Conservation (phyloP, 2,888 invertebrate genomes). For the Lithophane leautieri region DNA sequence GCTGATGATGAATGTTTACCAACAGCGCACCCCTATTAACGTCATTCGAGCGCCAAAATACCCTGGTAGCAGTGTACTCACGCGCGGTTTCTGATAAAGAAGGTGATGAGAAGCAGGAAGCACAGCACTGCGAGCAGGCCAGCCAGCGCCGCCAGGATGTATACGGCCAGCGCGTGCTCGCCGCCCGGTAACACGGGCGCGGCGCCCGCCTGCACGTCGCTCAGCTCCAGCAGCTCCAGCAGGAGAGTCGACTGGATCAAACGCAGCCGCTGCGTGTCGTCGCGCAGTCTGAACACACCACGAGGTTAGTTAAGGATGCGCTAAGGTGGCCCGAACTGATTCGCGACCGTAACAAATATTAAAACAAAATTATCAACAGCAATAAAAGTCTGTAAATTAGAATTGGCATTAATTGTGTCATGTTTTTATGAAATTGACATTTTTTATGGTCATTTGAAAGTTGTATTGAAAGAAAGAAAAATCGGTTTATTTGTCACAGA, state of each 20-base stretch:
- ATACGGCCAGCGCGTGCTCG: constrained; percentile 83
- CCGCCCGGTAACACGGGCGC: constrained; percentile 69
- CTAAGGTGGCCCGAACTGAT: not conserved
- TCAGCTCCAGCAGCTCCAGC: constrained; percentile 79
- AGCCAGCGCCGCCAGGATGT: constrained; percentile 89
- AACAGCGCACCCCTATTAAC: not conserved
- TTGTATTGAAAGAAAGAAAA: too few relatives aligned
- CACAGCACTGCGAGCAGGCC: constrained; percentile 87
- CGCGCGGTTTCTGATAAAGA: constrained; percentile 90
- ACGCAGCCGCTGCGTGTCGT: constrained; percentile 84
- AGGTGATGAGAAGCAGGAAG: constrained; percentile 86
- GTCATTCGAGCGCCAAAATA: not conserved
- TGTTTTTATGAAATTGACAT: not conserved
- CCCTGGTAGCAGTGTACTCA: constrained; percentile 72
- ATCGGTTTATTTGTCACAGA: too few relatives aligned
- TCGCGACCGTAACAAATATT: not conserved
- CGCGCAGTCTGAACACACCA: constrained; percentile 79
- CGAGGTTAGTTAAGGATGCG: not conserved
- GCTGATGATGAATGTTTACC: not conserved
- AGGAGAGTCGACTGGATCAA: constrained; percentile 81
- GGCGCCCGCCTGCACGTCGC: constrained; percentile 85
- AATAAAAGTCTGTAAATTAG: not conserved
- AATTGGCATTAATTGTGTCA: not conserved
- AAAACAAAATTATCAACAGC: not conserved
- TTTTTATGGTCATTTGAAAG: not conserved